A percentile compares a stretch with the other conserved stretches of the same genome.
Evolutionary conservation across 2,797 vertebrate genomes (phyloP).

Genomic region (Sebastiscus albofasciatus): DNA sequence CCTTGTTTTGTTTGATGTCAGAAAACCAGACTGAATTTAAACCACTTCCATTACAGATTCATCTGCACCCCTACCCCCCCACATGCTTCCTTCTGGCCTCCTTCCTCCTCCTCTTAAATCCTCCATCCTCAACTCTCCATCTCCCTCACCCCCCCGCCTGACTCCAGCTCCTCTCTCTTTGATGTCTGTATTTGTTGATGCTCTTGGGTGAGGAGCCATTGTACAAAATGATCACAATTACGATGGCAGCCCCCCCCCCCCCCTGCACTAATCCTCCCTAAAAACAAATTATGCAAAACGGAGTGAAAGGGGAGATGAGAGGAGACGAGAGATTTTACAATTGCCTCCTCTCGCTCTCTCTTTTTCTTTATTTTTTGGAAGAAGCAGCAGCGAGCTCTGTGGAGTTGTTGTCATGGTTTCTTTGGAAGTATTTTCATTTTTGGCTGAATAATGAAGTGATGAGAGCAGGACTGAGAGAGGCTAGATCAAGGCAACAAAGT

Average conservation of each 20-base stretch:
- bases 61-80: not conserved
- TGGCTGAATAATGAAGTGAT: slow-evolving; percentile 24
- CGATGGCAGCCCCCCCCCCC: not conserved
- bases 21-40: not conserved
- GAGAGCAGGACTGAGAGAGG: slow-evolving; percentile 5
- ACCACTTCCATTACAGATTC: slow-evolving; percentile 5
- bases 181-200: slow-evolving; percentile 60
- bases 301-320: not conserved
- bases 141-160: not conserved
- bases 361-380: not conserved
- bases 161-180: slow-evolving; percentile 27
- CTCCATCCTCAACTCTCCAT: slow-evolving; percentile 25
- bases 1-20: slow-evolving; percentile 14
- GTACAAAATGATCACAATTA: slow-evolving; percentile 60
- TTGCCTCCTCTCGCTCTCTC: not conserved
- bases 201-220: slow-evolving; percentile 52
- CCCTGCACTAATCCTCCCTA: slow-evolving; percentile 38
- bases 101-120: not conserved
- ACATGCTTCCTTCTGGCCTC: not conserved
- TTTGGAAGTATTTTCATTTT: slow-evolving; percentile 35
- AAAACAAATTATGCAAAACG: slow-evolving; percentile 59
- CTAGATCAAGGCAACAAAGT: not conserved
- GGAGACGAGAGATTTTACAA: slow-evolving; percentile 4
- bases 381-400: slow-evolving; percentile 3
- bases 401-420: slow-evolving; percentile 65